Evolutionary conservation across 2,113 vertebrate species (phyloP).

Genomic region (Actenoides lindsayi): DNA sequence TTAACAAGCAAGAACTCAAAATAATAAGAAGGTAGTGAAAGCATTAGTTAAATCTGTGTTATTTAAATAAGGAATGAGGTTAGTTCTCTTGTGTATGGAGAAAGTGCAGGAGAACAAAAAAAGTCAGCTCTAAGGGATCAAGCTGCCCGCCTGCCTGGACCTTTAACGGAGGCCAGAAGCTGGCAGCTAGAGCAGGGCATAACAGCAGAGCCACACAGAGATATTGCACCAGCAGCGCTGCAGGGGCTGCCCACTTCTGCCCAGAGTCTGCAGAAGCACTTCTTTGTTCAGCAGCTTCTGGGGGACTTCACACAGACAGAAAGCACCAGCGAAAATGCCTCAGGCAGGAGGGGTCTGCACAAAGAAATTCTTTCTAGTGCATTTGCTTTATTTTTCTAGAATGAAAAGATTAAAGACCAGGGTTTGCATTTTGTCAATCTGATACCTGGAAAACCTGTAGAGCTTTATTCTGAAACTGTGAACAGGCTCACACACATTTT

Average conservation of each 20-base stretch:
- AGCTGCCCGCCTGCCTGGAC: accelerated
- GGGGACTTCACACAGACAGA: background rate
- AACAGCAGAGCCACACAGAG: background rate
- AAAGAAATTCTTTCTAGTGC: background rate
- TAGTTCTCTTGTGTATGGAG: background rate
- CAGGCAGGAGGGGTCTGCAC: background rate
- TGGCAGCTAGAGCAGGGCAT: background rate
- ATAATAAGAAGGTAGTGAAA: background rate
- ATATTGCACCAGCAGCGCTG: accelerated
- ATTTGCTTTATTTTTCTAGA: background rate
- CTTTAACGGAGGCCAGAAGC: accelerated
- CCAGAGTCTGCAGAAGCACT: accelerated
- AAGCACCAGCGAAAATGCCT: background rate
- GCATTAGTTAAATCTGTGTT: background rate
- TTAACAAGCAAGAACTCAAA: background rate
- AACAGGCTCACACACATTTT: accelerated
- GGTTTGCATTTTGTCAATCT: background rate
- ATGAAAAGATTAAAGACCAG: background rate
- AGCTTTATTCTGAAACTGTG: background rate
- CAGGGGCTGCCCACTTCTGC: accelerated
- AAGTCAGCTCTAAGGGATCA: background rate
- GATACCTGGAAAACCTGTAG: background rate
- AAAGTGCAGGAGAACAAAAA: background rate
- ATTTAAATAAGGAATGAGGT: background rate
- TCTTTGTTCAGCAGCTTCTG: accelerated